Evolutionary conservation across 2,113 vertebrate species (phyloP), one percentile per base, ranked within the genome.

Genomic region (Balaenoptera acutorostrata): DNA sequence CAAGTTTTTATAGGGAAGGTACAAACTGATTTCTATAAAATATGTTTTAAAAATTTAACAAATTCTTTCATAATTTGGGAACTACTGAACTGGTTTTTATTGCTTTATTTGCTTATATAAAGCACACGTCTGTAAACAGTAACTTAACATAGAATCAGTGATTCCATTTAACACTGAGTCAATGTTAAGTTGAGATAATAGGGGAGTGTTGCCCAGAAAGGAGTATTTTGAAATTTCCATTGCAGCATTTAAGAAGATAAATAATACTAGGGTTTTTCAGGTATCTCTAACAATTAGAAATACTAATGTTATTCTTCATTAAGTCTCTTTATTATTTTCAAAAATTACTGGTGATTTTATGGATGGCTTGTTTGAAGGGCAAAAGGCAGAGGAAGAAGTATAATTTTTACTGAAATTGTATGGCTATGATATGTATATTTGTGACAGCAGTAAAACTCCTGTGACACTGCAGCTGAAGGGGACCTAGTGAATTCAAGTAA

Each of bases 221-320:
- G 64, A 89, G 8, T 90, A 68, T 90, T 96, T 80, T 92, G 21
- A 96, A 93, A 87, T 84, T 95, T 89, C 23, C 14, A 25, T 68
- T 71, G 36, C 11, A 95, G 44, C 17, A 75, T 21, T 91, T 95
- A 93, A 84, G 68, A 77, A 89, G 13, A 20, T 74, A 88, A 93
- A 84, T 69, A 74, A 63, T 77, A 78, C 25, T 85, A 14, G 23
- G 27, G 3, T 39, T 78, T 82, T 81, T 88, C 57, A 93, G 44
- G 17, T 81, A 39, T 61, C 52, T 49, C 14, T 85, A 77, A 90
- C 68, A 81, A 63, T 88, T 87, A 90, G 29, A 94, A 91, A 72
- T 39, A 57, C n/a, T 57, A 68, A 25, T 57, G 27, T 85, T 94
- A 72, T 71, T 92, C 49, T 81, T 96, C 18, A 17, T 95, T 61